Percentiles rank a stretch among this genome's conserved stretches.
These are phyloP conservation scores for Alcedo quadribrachys DNA, from an alignment of 2,797 vertebrate species.

Conservation along the genomic window DNA sequence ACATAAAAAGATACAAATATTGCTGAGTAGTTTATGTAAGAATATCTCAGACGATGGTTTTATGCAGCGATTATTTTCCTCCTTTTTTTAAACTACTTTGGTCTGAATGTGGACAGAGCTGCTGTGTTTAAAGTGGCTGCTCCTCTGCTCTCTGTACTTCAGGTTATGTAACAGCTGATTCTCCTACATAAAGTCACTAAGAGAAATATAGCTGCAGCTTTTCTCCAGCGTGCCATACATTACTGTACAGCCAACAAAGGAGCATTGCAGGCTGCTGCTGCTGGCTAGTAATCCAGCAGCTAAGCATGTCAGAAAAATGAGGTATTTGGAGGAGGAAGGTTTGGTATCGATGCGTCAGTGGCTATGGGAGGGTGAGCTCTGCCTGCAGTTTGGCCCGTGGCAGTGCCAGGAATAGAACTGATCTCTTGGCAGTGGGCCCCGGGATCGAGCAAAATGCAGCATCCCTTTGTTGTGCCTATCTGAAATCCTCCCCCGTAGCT, in stretches of 20 bases:
- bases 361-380: neutral
- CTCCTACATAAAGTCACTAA: neutral
- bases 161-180: neutral
- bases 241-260: neutral
- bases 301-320: neutral
- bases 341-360: neutral
- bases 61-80: neutral
- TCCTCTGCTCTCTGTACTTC: neutral
- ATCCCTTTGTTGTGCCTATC: constrained; percentile 19
- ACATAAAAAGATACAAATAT: neutral
- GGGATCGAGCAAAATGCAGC: constrained; percentile 4
- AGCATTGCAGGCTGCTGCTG: constrained; percentile 10
- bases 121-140: neutral
- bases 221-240: neutral
- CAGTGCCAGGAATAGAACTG: neutral
- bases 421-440: constrained; percentile 20
- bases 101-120: neutral
- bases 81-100: neutral
- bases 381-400: neutral
- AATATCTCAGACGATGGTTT: neutral
- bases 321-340: neutral
- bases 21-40: neutral
- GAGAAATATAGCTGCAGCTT: neutral
- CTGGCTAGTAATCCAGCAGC: neutral
- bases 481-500: constrained; percentile 15